Base-by-base conservation (phyloP, 2,113 vertebrate genomes). In the Gallinago jamesoni region DNA sequence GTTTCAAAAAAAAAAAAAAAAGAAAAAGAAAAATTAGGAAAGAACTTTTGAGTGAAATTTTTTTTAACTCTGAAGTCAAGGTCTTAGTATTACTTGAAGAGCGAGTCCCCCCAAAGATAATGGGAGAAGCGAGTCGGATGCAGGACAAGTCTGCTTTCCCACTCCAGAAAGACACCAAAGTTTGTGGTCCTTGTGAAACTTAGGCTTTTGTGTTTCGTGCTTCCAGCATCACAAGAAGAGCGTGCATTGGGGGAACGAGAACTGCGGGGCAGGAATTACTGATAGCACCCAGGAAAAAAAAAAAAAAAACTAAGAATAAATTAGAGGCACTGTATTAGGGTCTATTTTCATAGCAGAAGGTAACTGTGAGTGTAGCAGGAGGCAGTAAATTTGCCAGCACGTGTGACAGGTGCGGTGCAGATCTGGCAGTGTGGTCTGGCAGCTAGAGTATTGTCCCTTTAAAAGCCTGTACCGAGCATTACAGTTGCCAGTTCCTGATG, bases 401-500 rank as follows among this genome's bases (percentile, higher is more conserved):
- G 62, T 52, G 16, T 92, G 41, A 91, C 33, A 47, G 48, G 87
- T 62, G 11, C 70, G 35, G 66, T 37, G 63, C 74, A 62, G 86
- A 70, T 74, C 47, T 89, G 80, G 56, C 80, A 74, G 68, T 12
- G 52, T 95, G 84, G 87, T 92, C 84, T 95, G 63, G 81, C 89
- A 84, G 74, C 56, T 87, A 27, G 45, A 64, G 66, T 41, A 87
- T 87, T 91, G 93, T 89, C 91, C 93, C 87, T 96, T 95, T 93
- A 87, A 92, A 93, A 87, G 66, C 81, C 43, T n/a, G 27, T 79
- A 96, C 77, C 39, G 52, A 56, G 77, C 87, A 64, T 82, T 92
- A 78, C 81, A 87, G 87, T 93, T 96, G 94, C 94, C 93, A 94
- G 76, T 57, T 96, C 81, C 77, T 82, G 94, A 95, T 87, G 94